Evolutionary conservation across 2,797 vertebrate genomes (phyloP).

Genomic region (Alcedo quadribrachys): DNA sequence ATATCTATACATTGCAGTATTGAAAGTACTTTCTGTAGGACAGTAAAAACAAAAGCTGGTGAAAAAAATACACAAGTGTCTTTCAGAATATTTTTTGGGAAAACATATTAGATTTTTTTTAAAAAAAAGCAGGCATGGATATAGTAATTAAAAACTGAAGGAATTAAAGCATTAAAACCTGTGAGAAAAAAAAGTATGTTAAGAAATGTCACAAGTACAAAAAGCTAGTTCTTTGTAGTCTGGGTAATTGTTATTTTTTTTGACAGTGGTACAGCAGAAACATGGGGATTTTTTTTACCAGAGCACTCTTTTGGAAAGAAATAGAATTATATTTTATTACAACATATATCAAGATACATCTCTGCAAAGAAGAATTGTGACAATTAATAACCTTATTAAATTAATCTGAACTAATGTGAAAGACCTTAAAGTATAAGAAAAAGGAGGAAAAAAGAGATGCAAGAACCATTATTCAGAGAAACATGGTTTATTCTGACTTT

Average conservation of each 20-base stretch:
- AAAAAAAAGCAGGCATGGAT: neutral
- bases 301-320: neutral
- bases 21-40: neutral
- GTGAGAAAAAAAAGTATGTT: conserved; percentile 3
- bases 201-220: neutral
- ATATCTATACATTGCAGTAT: neutral
- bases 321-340: conserved; percentile 11
- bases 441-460: neutral
- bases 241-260: conserved; percentile 29
- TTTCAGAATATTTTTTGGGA: neutral
- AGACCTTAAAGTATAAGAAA: conserved; percentile 20
- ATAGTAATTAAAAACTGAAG: neutral
- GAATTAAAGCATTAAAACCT: neutral
- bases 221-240: neutral
- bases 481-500: neutral
- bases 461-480: neutral
- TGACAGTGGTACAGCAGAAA: neutral
- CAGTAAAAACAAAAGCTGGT: neutral
- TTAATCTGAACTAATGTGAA: conserved; percentile 25
- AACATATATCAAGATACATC: conserved; percentile 39
- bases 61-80: neutral
- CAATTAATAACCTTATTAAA: conserved; percentile 38
- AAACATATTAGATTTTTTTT: neutral
- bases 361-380: neutral
- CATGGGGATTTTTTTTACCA: conserved; percentile 1